Evolutionary conservation across 1,140 invertebrate genomes (phyloP).

Genomic region (Frieseomelitta varia): DNA sequence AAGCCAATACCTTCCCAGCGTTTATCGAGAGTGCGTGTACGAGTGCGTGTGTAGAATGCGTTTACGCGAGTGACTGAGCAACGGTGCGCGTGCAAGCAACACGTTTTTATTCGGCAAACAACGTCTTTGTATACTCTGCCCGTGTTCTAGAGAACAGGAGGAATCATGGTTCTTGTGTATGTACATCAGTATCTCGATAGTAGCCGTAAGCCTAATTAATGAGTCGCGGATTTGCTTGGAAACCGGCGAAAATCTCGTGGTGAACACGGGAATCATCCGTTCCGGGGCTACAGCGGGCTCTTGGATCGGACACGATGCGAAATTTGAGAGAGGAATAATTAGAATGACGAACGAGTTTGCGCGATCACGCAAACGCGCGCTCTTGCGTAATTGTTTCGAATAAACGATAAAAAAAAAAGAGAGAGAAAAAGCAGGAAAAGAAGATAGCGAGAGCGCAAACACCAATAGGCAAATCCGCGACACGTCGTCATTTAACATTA

Average conservation of each 20-base stretch:
- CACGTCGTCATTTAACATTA: constrained; percentile 79
- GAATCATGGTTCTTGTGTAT: constrained; percentile 75
- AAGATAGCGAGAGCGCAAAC: background rate
- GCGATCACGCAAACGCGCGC: background rate
- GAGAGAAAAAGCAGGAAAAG: background rate
- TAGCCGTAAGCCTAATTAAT: constrained; percentile 80
- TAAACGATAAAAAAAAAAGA: background rate
- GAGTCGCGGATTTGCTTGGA: constrained; percentile 75
- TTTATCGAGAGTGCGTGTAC: constrained; percentile 34
- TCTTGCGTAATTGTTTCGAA: background rate
- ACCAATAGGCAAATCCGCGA: constrained; percentile 73
- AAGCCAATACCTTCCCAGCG: constrained; percentile 50
- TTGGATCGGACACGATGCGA: background rate
- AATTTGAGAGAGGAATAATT: background rate
- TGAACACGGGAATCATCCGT: background rate
- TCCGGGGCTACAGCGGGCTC: background rate
- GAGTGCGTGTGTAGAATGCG: constrained; percentile 22
- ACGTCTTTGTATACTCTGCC: constrained; percentile 75
- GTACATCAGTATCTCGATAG: constrained; percentile 78
- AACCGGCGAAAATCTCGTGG: background rate
- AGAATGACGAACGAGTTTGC: constrained; percentile 4
- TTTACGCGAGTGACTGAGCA: constrained; percentile 24
- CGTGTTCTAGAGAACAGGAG: constrained; percentile 62
- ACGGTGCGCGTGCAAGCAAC: constrained; percentile 44
- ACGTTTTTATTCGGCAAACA: constrained; percentile 75